A percentile compares a stretch with the other conserved stretches of the same genome.
Conservation (phyloP, 2,113 vertebrate species). For the Cyprinodon brontotheroides region DNA sequence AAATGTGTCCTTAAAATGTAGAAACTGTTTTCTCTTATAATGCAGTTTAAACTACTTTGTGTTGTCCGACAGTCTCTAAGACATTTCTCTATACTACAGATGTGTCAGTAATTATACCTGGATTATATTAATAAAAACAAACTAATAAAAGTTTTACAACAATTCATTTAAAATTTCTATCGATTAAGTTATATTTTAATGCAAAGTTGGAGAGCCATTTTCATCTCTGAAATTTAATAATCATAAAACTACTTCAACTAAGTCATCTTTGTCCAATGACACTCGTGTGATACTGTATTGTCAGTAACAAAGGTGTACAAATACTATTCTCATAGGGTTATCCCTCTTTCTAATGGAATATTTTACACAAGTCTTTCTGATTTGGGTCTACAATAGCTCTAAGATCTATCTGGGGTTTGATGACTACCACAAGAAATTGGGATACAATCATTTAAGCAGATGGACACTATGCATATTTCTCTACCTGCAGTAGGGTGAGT, state of each 20-base stretch:
- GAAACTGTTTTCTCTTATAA: too few relatives aligned
- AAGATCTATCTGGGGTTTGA: not conserved
- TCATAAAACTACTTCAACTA: not conserved
- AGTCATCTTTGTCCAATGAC: not conserved
- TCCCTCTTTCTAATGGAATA: not conserved
- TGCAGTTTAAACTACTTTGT: too few relatives aligned
- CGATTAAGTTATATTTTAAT: not conserved
- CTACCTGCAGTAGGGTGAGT: not conserved
- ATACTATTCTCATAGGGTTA: not conserved
- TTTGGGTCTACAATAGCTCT: not conserved
- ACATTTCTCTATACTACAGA: too few relatives aligned
- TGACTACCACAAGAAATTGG: not conserved
- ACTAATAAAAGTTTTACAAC: too few relatives aligned
- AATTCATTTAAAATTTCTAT: not conserved
- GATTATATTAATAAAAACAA: too few relatives aligned
- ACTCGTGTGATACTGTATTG: too few relatives aligned
- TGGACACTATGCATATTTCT: not conserved
- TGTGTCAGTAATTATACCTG: too few relatives aligned
- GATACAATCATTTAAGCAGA: not conserved
- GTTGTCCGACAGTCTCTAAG: too few relatives aligned
- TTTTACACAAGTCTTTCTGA: not conserved
- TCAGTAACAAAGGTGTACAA: not conserved
- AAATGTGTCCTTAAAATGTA: too few relatives aligned
- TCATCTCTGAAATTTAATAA: not conserved
- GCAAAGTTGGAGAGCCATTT: not conserved